These are phyloP conservation scores for Malacoctenus gilli DNA, from an alignment of 2,797 vertebrate genomes.

Conservation along the genomic window DNA sequence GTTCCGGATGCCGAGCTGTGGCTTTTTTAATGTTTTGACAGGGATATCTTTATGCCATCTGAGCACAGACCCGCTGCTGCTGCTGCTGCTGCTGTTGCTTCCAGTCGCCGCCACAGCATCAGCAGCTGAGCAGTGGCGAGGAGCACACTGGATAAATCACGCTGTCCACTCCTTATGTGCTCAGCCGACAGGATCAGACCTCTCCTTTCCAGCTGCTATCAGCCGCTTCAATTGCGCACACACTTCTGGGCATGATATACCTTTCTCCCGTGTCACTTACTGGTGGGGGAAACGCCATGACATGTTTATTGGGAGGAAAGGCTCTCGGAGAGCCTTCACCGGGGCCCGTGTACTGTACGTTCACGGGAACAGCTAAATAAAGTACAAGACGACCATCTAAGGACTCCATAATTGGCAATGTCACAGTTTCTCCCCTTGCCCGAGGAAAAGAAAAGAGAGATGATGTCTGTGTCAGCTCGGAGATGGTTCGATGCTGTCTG, in stretches of 20 bases:
- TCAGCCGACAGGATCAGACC: slow-evolving; percentile 69
- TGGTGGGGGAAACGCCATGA: slow-evolving; percentile 37
- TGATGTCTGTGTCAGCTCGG: slow-evolving; percentile 77
- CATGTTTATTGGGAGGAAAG: slow-evolving; percentile 51
- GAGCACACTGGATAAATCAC: slow-evolving; percentile 67
- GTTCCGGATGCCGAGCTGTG: slow-evolving; percentile 40
- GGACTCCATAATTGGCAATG: slow-evolving; percentile 74
- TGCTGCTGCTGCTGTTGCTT: slow-evolving; percentile 51
- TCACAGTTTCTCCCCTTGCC: slow-evolving; percentile 73
- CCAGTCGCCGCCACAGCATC: slow-evolving; percentile 44
- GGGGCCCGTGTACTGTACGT: slow-evolving; percentile 29
- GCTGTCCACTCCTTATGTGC: slow-evolving; percentile 62
- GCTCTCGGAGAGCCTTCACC: slow-evolving; percentile 27
- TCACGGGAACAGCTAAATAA: slow-evolving; percentile 55
- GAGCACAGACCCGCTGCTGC: slow-evolving; percentile 40
- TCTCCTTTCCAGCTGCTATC: slow-evolving; percentile 65
- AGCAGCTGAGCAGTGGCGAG: slow-evolving; percentile 46
- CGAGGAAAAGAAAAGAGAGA: slow-evolving; percentile 71
- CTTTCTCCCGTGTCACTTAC: slow-evolving; percentile 41
- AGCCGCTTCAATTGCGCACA: slow-evolving; percentile 45
- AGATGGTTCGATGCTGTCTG: slow-evolving; percentile 79
- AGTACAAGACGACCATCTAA: slow-evolving; percentile 62
- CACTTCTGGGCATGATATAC: slow-evolving; percentile 48
- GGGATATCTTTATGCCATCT: slow-evolving; percentile 43
- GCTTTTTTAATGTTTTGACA: slow-evolving; percentile 54